Base-by-base conservation (phyloP, 2,797 vertebrate genomes). In the Microhierax caerulescens region DNA sequence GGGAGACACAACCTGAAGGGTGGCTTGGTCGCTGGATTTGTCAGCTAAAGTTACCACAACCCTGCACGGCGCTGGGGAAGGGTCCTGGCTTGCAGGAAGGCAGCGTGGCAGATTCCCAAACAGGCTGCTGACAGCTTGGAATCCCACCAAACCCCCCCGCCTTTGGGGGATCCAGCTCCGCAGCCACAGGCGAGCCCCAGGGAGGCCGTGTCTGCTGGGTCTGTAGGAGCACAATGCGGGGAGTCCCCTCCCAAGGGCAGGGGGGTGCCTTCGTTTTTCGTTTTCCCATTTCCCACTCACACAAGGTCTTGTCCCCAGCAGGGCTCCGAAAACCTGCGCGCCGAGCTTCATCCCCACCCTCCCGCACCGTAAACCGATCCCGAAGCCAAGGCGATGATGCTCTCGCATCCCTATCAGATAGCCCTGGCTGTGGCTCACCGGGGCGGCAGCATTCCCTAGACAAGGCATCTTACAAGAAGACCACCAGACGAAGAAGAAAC, bases 371-470 rank as follows among this genome's bases (percentile, higher is more conserved):
- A 94, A 96, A 82, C 37, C 12, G 94, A 97, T 95, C 80, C 86
- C 2, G 4, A 45, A 11, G 59, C 2, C 10, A 80, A 48, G 19
- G 5, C 0, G 0, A 37, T 3, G 53, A n/a, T n/a, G n/a, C n/a
- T n/a, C 6, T 21, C 15, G 27, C 12, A 10, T 30, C 81, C 63
- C 80, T 84, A 87, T 93, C 95, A n/a, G 78, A 88, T 94, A 57
- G 76, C 94, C 41, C 32, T 21, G 72, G 63, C 70, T 25, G 36
- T 0, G 2, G 76, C 74, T 93, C 57, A 13, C 25, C 13, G 0
- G 24, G 53, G 37, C 84, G 41, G 30, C 19, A 30, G 79, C 76
- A 6, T 23, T 47, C 41, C 24, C 65, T 20, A 23, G 25, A 63
- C 24, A 37, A 47, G 0, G 9, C 56, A 32, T 12, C 45, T 36